phyloP scores from a whole-genome alignment of 2,113 vertebrate species.

The Dromas ardeola region DNA sequence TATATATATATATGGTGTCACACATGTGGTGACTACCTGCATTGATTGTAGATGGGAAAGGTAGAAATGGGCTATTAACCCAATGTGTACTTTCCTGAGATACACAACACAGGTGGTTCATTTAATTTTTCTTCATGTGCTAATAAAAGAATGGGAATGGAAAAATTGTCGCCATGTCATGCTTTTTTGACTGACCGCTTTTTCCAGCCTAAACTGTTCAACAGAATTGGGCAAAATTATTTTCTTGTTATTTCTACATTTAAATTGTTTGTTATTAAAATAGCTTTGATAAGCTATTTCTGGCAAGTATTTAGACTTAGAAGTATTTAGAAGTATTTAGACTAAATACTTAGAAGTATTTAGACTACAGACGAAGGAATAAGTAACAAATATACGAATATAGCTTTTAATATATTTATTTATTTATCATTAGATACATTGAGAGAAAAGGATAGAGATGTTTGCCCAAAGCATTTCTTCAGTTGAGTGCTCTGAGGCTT shows the following conservation, averaged over 20 bases:
- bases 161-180: neutral
- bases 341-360: neutral
- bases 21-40: neutral
- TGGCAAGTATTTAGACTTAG: neutral
- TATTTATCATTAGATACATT: neutral
- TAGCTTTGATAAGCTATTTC: neutral
- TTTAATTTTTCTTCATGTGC: neutral
- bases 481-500: neutral
- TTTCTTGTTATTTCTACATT: neutral
- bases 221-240: neutral
- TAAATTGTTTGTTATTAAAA: neutral
- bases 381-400: neutral
- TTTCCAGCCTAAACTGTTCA: neutral
- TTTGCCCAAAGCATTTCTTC: neutral
- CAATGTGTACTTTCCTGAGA: neutral
- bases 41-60: neutral
- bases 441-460: neutral
- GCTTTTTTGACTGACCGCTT: neutral
- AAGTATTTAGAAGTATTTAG: neutral
- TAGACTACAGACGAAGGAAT: neutral
- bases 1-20: neutral
- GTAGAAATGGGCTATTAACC: neutral
- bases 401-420: neutral
- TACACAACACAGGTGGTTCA: neutral
- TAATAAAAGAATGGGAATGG: neutral